phyloP scores from a whole-genome alignment of 2,113 vertebrate species.

The Excalfactoria chinensis region DNA sequence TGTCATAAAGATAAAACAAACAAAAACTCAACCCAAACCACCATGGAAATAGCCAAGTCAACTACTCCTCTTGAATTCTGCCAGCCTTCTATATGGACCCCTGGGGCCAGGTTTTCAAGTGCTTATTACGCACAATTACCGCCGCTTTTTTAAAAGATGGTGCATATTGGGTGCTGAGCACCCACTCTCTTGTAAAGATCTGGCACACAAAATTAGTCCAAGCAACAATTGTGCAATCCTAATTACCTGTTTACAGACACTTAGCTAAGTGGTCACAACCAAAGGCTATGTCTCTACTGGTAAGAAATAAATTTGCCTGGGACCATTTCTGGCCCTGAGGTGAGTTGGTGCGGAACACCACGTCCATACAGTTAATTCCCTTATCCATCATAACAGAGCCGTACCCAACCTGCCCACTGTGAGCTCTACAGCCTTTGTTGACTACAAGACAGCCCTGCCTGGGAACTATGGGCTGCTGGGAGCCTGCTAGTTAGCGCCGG shows the following conservation, averaged over 20 bases:
- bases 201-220: background rate
- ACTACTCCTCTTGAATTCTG: background rate
- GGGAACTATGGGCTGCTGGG: constrained; percentile 33
- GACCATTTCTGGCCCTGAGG: constrained; percentile 24
- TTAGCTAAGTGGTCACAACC: constrained; percentile 25
- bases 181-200: background rate
- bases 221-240: background rate
- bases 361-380: background rate
- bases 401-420: background rate
- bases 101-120: background rate
- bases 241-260: constrained; percentile 8
- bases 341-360: background rate
- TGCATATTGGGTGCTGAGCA: background rate
- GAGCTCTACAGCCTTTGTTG: background rate
- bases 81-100: background rate
- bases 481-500: background rate
- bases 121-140: background rate
- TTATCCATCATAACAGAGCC: background rate
- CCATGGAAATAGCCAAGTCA: background rate
- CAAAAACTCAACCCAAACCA: background rate
- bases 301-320: constrained; percentile 16
- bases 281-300: background rate
- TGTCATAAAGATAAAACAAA: constrained; percentile 21
- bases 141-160: background rate
- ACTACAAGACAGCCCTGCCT: background rate